Percentiles rank a stretch among this genome's conserved stretches.
Conservation (phyloP, 2,797 vertebrate species). For the Catamblyrhynchus diadema region DNA sequence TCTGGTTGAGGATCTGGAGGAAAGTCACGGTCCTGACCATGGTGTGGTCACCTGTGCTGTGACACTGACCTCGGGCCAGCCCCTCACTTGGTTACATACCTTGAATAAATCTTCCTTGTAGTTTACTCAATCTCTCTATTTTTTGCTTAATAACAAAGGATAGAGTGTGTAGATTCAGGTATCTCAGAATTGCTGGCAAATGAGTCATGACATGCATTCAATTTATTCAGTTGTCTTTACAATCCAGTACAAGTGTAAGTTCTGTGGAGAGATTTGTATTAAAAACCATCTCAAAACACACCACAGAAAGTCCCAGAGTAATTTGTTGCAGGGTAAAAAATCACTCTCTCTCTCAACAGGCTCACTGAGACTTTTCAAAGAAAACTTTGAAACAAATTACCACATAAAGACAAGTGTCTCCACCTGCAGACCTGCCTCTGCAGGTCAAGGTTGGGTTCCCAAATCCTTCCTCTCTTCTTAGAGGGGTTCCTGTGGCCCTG, state of each 20-base stretch:
- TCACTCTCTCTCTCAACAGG: neutral
- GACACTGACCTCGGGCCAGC: accelerated
- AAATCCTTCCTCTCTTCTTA: neutral
- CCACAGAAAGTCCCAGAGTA: neutral
- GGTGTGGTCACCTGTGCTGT: neutral
- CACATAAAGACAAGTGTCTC: neutral
- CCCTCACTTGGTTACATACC: neutral
- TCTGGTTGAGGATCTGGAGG: neutral
- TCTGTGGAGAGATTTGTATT: slow-evolving; percentile 22
- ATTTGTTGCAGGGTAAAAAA: slow-evolving; percentile 19
- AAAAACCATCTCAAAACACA: slow-evolving; percentile 32
- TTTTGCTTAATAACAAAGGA: slow-evolving; percentile 34
- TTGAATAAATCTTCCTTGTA: neutral
- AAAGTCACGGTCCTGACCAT: neutral
- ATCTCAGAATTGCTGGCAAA: slow-evolving; percentile 3
- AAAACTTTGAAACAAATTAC: neutral
- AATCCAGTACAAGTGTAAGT: slow-evolving; percentile 22
- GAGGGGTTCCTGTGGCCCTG: neutral
- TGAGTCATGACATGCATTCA: slow-evolving; percentile 45
- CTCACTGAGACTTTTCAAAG: neutral
- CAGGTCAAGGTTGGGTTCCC: neutral
- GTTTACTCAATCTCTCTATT: neutral
- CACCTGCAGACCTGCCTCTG: neutral
- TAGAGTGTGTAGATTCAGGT: slow-evolving; percentile 9
- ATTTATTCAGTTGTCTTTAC: slow-evolving; percentile 44